Percentiles rank a stretch among this genome's conserved stretches.
Conservation (phyloP, 2,888 invertebrate genomes). For the Linnaemya tessellans region DNA sequence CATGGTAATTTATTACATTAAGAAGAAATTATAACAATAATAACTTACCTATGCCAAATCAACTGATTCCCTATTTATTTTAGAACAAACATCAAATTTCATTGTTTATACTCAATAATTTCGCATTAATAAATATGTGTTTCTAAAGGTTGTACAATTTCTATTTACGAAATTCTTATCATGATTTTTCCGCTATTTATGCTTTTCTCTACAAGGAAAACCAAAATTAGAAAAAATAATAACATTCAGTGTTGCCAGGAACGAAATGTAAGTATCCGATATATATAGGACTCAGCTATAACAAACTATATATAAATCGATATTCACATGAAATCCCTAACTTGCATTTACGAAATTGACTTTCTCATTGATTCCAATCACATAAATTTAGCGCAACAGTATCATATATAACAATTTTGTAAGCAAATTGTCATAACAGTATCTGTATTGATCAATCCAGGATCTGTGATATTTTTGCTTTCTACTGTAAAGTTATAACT, state of each 20-base stretch:
- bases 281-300: background rate
- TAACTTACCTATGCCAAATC: constrained; percentile 5
- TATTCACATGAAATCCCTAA: no score
- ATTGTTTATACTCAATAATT: constrained; percentile 55
- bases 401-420: no score
- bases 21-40: background rate
- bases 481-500: no score
- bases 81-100: constrained; percentile 32
- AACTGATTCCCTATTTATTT: constrained; percentile 21
- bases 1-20: constrained; percentile 23
- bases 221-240: constrained; percentile 29
- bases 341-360: no score
- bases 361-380: no score
- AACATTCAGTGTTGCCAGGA: constrained; percentile 28
- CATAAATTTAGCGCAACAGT: no score
- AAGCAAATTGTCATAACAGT: no score
- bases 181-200: constrained; percentile 30
- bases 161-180: constrained; percentile 48
- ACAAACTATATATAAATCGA: no score
- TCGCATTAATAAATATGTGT: background rate
- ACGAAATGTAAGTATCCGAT: background rate
- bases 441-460: no score
- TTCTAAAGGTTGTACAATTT: constrained; percentile 16
- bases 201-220: constrained; percentile 43
- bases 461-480: no score